These are phyloP conservation scores for Ictalurus furcatus DNA, from an alignment of 2,113 vertebrate species.

Conservation along the genomic window DNA sequence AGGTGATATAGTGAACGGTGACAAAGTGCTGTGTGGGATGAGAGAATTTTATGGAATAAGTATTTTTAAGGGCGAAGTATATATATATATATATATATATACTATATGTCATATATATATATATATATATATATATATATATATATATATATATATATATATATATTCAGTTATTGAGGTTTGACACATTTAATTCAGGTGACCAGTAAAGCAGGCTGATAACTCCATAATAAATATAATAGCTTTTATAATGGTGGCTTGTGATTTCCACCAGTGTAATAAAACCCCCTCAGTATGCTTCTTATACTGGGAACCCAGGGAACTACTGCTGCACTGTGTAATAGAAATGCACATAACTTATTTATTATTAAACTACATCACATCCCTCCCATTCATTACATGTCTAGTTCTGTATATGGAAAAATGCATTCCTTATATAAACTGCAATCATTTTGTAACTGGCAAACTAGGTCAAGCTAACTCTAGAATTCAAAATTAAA, in stretches of 20 bases:
- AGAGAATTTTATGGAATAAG: background rate
- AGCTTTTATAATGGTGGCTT: too few species aligned
- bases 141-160: background rate
- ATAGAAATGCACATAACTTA: too few species aligned
- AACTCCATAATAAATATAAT: background rate
- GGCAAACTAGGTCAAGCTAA: too few species aligned
- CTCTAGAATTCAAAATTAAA: too few species aligned
- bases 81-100: background rate
- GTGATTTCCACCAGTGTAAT: background rate
- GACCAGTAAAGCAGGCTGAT: background rate
- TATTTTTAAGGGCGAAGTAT: background rate
- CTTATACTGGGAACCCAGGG: too few species aligned
- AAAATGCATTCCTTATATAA: background rate
- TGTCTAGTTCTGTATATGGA: background rate
- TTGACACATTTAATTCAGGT: background rate
- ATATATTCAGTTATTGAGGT: too few species aligned
- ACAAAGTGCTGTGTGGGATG: background rate
- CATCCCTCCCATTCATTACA: background rate
- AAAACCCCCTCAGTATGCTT: background rate
- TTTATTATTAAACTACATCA: background rate
- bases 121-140: too few species aligned
- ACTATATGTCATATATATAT: too few species aligned
- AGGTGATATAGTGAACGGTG: constrained; percentile 1
- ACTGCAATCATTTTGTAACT: too few species aligned
- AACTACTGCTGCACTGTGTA: too few species aligned